Evolutionary conservation across 2,888 invertebrate species (phyloP).

Genomic region (Euplagia quadripunctaria): DNA sequence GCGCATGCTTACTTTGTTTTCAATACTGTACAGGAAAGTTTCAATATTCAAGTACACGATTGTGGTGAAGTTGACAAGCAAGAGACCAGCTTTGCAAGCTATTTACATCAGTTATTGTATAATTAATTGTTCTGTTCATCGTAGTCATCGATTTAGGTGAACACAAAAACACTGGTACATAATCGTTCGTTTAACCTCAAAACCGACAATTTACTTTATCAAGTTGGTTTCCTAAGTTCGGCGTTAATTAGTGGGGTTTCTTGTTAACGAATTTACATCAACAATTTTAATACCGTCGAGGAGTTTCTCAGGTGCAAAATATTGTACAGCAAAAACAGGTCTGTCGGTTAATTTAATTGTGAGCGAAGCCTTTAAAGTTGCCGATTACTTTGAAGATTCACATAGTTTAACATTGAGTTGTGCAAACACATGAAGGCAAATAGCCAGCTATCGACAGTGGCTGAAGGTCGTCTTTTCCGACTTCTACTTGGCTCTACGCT

Average conservation of each 20-base stretch:
- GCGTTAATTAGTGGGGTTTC: slow-evolving; percentile 27
- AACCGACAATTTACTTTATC: slow-evolving; percentile 27
- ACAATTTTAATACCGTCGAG: slow-evolving; percentile 5
- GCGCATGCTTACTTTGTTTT: neutral
- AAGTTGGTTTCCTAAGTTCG: slow-evolving; percentile 25
- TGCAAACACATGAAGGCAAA: slow-evolving; percentile 10
- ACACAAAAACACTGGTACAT: neutral
- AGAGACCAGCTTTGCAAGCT: neutral
- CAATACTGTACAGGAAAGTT: neutral
- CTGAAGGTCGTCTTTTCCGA: neutral
- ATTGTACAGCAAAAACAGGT: slow-evolving; percentile 3
- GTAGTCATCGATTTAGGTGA: neutral
- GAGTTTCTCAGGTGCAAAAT: slow-evolving; percentile 9
- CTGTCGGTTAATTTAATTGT: slow-evolving; percentile 25
- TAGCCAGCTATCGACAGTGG: slow-evolving; percentile 2
- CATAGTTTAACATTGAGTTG: slow-evolving; percentile 35
- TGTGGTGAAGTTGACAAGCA: neutral
- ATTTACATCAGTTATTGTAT: neutral
- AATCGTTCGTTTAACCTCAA: slow-evolving; percentile 15
- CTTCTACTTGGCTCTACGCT: neutral
- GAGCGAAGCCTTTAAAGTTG: slow-evolving; percentile 45
- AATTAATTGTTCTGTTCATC: neutral
- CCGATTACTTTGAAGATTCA: slow-evolving; percentile 52
- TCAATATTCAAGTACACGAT: neutral
- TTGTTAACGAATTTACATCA: slow-evolving; percentile 22